Base-by-base conservation (phyloP, 2,888 invertebrate genomes). In the Orchestes rusci region DNA sequence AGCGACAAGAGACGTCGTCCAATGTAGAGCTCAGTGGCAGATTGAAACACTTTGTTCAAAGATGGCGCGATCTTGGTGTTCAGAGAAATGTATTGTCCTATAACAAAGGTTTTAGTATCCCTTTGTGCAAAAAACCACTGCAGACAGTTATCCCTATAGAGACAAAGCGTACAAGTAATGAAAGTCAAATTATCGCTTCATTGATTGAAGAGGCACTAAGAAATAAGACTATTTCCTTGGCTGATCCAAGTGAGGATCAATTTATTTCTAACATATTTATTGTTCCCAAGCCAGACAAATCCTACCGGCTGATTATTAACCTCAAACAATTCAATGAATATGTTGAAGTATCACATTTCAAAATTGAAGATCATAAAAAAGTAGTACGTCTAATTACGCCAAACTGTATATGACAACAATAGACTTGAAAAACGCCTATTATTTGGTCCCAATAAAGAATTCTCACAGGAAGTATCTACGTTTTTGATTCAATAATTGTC, bases 351-450 rank as follows among this genome's bases (percentile, higher is more conserved):
- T 15, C 43, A 18, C 56, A 59, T 47, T 59, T 60, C 37, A 57
- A 60, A 43, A 44, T 56, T 28, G 54, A 58, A 34, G 53, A 57
- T 38, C 45, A 43, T 18, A 49, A 44, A 44, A 50, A 51, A 2
- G 51, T 50, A 1, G 37, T 32, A 3, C 34, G 49, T 10, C 16
- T 57, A 5, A 45, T 58, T 16, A 15, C 42, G 2, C 15, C 36
- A 23, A 18, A 46, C 16, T 51, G 49, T 43, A 31, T 20, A 46
- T 50, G 43, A 35, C 43, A 2, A 46, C 18, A 10, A 19, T 51
- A 43, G 49, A 51, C 20, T 32, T 51, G 13, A 47, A 50, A 27
- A 43, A 50, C 17, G 23, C 49, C 13, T 56, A 56, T 38, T 48
- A 38, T 18, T 43, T 50, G n/a, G 42, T 59, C 1, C 52, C 53